A percentile compares a stretch with the other conserved stretches of the same genome.
Conservation (phyloP, 2,888 invertebrate genomes). For the Allacma fusca region DNA sequence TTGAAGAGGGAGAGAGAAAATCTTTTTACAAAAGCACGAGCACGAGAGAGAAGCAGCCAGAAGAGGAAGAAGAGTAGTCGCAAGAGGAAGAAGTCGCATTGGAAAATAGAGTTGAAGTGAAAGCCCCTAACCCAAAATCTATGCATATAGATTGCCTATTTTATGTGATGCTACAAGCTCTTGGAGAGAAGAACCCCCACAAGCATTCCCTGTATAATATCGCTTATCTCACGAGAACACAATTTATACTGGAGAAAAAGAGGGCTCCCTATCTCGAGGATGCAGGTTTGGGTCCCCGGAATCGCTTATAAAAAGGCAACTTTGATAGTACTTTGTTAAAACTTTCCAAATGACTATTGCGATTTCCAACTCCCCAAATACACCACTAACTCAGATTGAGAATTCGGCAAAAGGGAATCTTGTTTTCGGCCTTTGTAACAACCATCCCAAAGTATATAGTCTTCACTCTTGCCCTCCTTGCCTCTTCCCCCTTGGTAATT, state of each 20-base stretch:
- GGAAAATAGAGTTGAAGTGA: slow-evolving; percentile 37
- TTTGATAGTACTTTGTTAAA: slow-evolving; percentile 48
- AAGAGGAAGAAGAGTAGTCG: slow-evolving; percentile 27
- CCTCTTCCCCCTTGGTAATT: not conserved
- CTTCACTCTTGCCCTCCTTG: not conserved
- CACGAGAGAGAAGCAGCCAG: not conserved
- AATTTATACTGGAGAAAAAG: slow-evolving; percentile 55
- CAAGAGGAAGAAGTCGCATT: slow-evolving; percentile 31
- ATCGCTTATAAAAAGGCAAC: slow-evolving; percentile 43
- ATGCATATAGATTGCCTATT: slow-evolving; percentile 46
- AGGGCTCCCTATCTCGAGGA: slow-evolving; percentile 54
- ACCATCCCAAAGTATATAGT: not conserved
- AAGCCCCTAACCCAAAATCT: slow-evolving; percentile 45
- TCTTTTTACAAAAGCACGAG: slow-evolving; percentile 6
- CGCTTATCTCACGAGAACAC: slow-evolving; percentile 59
- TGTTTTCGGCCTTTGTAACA: not conserved
- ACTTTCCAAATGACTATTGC: slow-evolving; percentile 50
- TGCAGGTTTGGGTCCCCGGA: slow-evolving; percentile 46
- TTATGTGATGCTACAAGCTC: slow-evolving; percentile 36
- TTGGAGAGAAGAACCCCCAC: slow-evolving; percentile 37
- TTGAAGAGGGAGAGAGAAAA: slow-evolving; percentile 17
- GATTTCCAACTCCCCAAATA: slow-evolving; percentile 38
- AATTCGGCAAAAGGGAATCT: slow-evolving; percentile 31
- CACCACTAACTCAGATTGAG: slow-evolving; percentile 42
- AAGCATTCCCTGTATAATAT: slow-evolving; percentile 47